Conservation (phyloP, 2,888 invertebrate genomes). For the Oxycera nigricornis region DNA sequence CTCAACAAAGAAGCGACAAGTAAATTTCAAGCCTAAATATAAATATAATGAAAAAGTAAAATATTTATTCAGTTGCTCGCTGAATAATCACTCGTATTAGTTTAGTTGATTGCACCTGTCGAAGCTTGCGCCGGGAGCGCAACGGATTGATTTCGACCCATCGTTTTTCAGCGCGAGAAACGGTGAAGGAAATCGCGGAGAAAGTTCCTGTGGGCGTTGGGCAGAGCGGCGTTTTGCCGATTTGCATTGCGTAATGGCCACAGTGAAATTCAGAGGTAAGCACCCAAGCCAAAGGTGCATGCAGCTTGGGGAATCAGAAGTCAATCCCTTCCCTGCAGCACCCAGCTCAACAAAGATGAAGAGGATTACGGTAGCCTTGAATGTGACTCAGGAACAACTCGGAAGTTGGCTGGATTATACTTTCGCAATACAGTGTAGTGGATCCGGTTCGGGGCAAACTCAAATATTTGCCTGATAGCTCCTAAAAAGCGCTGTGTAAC, state of each 20-base stretch:
- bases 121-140: background rate
- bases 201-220: background rate
- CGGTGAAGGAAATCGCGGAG: background rate
- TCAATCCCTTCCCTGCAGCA: too few species aligned
- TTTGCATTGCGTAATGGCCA: background rate
- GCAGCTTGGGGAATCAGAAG: too few species aligned
- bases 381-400: background rate
- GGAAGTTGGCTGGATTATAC: background rate
- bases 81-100: constrained; percentile 37
- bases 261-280: background rate
- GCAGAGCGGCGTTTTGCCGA: background rate
- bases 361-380: background rate
- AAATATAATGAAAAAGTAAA: constrained; percentile 43
- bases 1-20: constrained; percentile 25
- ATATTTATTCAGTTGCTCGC: constrained; percentile 43
- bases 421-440: background rate
- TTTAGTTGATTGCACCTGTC: constrained; percentile 38
- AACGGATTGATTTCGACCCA: background rate
- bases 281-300: too few species aligned
- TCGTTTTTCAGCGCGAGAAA: background rate
- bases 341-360: too few species aligned
- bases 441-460: background rate
- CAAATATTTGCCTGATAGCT: constrained; percentile 37
- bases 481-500: constrained; percentile 26
- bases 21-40: constrained; percentile 31